Base-by-base conservation (phyloP, 2,113 vertebrate genomes). In the Rostratula benghalensis region DNA sequence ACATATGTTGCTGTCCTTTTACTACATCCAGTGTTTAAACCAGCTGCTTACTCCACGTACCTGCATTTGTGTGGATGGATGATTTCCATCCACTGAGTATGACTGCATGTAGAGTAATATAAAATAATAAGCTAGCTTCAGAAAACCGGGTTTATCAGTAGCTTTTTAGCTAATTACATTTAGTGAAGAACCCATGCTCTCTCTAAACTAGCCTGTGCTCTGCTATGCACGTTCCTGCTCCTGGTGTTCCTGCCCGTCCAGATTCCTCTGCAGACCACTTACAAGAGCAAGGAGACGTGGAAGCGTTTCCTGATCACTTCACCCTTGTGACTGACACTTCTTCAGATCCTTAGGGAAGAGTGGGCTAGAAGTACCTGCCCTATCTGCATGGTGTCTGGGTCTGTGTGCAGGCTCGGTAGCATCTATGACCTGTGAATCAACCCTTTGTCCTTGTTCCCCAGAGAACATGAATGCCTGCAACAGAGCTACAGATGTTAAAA, bases 381-480 rank as follows among this genome's bases (percentile, higher is more conserved):
- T 25, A 31, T 50, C 37, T 3, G 4, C 25, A 37, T 1, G 1
- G 24, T 79, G 60, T 28, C 37, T 24, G 46, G 5, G 41, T 68
- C 11, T 31, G 25, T 0, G 0, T n/a, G 17, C 35, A 61, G 45
- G 27, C 16, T 77, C 39, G 9, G 17, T 20, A 73, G 31, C 31
- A 37, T 30, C 27, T 53, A 11, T 24, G 48, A 54, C 15, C 21
- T 3, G 2, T 0, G 1, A 73, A 25, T 51, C 25, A 54, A 6
- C 19, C 3, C 46, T 50, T 68, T 6, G 3, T 28, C 31, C 10
- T 59, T 31, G 46, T 9, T 85, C 35, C 33, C 13, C 25, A 37
- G 37, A 59, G 67, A 75, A 33, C 25, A 10, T 6, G 24, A 39
- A 51, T 24, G 8, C 13, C 35, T 77, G 28, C 35, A 57, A 9